Percentiles rank a stretch among this genome's conserved stretches.
phyloP scores from a whole-genome alignment of 2,888 invertebrate genomes.

The Thyatira batis region DNA sequence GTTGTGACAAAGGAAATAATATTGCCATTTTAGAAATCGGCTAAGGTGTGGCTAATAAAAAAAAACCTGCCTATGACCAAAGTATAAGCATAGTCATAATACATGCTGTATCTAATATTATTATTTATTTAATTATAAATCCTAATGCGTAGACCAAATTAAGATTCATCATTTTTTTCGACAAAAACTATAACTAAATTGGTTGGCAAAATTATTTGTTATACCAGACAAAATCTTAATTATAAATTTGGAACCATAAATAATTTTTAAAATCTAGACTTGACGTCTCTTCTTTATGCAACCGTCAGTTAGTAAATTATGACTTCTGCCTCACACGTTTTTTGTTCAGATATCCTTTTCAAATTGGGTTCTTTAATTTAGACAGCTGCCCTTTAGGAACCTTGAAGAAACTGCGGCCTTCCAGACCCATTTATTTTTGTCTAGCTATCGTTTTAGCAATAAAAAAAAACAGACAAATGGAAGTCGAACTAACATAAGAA shows the following conservation, averaged over 20 bases:
- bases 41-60: too few species aligned
- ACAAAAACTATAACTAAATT: neutral
- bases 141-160: too few species aligned
- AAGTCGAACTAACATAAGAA: too few species aligned
- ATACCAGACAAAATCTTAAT: neutral
- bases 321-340: neutral
- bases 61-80: too few species aligned
- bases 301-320: neutral
- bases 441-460: neutral
- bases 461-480: neutral
- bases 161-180: neutral
- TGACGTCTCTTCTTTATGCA: neutral
- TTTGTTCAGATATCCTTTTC: neutral
- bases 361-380: neutral
- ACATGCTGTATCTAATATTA: too few species aligned
- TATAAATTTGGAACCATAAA: neutral
- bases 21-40: too few species aligned
- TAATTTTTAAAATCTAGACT: neutral
- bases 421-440: constrained; percentile 16
- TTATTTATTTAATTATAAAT: too few species aligned
- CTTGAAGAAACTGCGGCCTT: constrained; percentile 21
- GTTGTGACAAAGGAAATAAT: too few species aligned
- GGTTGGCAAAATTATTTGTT: neutral
- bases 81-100: too few species aligned
- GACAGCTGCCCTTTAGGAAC: constrained; percentile 13